Base-by-base conservation (phyloP, 2,113 vertebrate genomes). In the Colius striatus region DNA sequence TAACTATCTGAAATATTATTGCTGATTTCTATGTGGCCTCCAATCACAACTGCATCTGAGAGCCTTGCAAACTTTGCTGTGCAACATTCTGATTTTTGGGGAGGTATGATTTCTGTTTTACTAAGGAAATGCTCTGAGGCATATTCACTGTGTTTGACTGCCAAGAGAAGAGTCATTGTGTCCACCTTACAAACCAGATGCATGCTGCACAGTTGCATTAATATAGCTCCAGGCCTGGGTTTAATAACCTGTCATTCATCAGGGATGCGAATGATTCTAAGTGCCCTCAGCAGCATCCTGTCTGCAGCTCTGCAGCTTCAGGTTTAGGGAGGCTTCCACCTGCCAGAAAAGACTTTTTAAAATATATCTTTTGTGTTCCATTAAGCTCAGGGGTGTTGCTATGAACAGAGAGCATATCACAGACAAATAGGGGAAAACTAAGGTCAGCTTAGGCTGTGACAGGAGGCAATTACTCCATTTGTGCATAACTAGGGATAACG, bases 361-460 rank as follows among this genome's bases (percentile, higher is more conserved):
- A 82, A 61, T 25, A 20, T 3, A 34, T 1, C 7, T 80, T 58
- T 41, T 50, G 14, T 65, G 22, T 41, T 60, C 16, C 29, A 68
- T 83, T 86, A 48, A 38, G 16, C 38, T 84, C 20, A 32, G 57
- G 12, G 5, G 43, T 50, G 51, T 17, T 70, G 21, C 15, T 73
- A 13, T 0, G 8, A 32, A 14, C 55, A 54, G 61, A 36, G 34
- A 53, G 16, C 2, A 0, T 5, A n/a, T 34, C 18, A 43, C 23
- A 43, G 60, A 51, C 11, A 16, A 15, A 11, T 34, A 67, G 38
- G 70, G 13, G 58, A 19, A 88, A 58, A 19, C 0, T 1, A 50
- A 16, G n/a, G 51, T 73, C 71, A 92, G 47, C 48, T 85, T 51
- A 36, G 72, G 30, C 30, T 1, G 1, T 2, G 7, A 19, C n/a